Evolutionary conservation across 2,113 vertebrate species (phyloP), one percentile per base, ranked within the genome.

Genomic region (Phalacrocorax carbo): DNA sequence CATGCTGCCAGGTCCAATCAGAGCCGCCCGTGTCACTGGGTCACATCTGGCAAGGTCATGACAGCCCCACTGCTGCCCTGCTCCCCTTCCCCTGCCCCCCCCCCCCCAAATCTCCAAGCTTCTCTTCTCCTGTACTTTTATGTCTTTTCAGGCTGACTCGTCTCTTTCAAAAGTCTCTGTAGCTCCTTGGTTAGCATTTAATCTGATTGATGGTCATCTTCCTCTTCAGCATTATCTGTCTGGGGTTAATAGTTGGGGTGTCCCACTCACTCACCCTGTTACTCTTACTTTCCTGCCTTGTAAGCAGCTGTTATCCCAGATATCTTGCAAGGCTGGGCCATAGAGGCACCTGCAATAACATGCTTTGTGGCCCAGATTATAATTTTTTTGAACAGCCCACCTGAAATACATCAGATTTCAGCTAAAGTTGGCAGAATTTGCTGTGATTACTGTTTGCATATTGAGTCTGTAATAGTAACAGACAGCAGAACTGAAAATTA

Each of bases 401-500:
- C 57, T 65, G n/a, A 85, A 90, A 78, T 14, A 55, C 60, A 62
- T 40, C 64, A 15, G 11, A 58, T 91, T 91, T 84, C 80, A 82
- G 38, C 20, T 71, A 19, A 82, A 89, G 32, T 51, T 75, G 23
- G 18, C 82, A 84, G 81, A 88, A 78, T 68, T 79, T 79, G 5
- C 44, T 76, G 26, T 82, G 65, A 87, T 36, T 94, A 70, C 30
- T 95, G 48, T 78, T 85, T 91, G 57, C 44, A 72, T n/a, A 27
- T 52, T 38, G 48, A 51, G 36, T 11, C 16, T 89, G 25, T 27
- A 86, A 68, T 38, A 21, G 57, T 79, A 79, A 82, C 34, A 85
- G 62, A 72, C 26, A 88, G 52, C 22, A 72, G 42, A 93, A 85
- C 13, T 60, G 48, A 94, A 91, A 91, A 94, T 89, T 91, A 84